These are phyloP conservation scores for Podocnemis expansa DNA, from an alignment of 2,113 vertebrate species.

Conservation along the genomic window DNA sequence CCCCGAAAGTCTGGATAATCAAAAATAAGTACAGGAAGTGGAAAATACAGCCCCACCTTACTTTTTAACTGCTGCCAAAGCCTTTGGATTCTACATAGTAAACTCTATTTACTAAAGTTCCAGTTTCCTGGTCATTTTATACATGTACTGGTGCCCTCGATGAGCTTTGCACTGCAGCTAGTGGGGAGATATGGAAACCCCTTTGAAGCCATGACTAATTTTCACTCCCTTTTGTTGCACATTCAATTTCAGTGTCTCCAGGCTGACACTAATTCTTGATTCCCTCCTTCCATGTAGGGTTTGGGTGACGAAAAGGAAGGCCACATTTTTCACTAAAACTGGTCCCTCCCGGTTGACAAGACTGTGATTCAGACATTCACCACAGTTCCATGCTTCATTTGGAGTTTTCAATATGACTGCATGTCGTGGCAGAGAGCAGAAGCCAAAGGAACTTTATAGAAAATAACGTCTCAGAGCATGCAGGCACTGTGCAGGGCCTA, in stretches of 20 bases:
- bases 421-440: not conserved
- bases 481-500: constrained; percentile 36
- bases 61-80: constrained; percentile 52
- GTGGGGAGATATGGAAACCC: constrained; percentile 40
- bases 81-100: constrained; percentile 52
- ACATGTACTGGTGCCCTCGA: constrained; percentile 41
- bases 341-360: constrained; percentile 2
- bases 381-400: constrained; percentile 39
- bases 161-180: not conserved
- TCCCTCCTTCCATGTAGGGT: not conserved
- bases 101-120: constrained; percentile 46
- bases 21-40: constrained; percentile 70
- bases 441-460: not conserved
- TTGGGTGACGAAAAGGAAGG: not conserved
- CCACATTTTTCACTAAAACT: constrained; percentile 30
- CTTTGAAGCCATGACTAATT: constrained; percentile 36
- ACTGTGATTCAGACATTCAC: constrained; percentile 37
- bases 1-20: constrained; percentile 68
- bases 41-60: constrained; percentile 69
- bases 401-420: constrained; percentile 23
- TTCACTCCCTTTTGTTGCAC: not conserved
- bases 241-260: not conserved
- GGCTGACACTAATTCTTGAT: constrained; percentile 32
- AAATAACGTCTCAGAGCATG: constrained; percentile 1
- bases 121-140: constrained; percentile 51